phyloP scores from a whole-genome alignment of 30 jellyfish, hydroid and myxozoan species.

The Haliclystus octoradiatus region DNA sequence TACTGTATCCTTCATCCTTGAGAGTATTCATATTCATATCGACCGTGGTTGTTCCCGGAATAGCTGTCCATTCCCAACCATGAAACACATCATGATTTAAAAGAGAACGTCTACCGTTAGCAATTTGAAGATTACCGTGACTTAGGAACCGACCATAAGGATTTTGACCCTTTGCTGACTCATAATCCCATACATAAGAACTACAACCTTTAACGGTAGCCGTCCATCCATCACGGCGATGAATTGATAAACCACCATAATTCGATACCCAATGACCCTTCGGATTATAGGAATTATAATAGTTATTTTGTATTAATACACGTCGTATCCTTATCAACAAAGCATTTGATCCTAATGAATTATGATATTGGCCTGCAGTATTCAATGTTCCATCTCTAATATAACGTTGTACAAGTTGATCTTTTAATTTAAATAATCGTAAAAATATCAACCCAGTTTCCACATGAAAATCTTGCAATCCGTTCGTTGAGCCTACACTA shows the following conservation, averaged over 20 bases:
- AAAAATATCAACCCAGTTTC: slow-evolving; percentile 10
- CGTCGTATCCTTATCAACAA: slow-evolving; percentile 4
- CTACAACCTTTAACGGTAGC: slow-evolving; percentile 29
- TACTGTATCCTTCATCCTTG: slow-evolving; percentile 1
- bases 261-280: slow-evolving; percentile 11
- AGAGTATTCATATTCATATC: slow-evolving; percentile 2
- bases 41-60: slow-evolving; percentile 27
- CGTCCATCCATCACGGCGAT: slow-evolving; percentile 29
- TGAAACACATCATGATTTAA: slow-evolving; percentile 1
- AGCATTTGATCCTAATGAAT: slow-evolving; percentile 1
- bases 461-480: neutral
- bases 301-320: neutral
- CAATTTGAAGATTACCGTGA: slow-evolving; percentile 15
- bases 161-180: slow-evolving; percentile 9
- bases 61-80: slow-evolving; percentile 30
- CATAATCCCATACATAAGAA: slow-evolving; percentile 28
- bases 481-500: neutral
- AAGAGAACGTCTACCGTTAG: slow-evolving; percentile 6
- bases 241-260: slow-evolving; percentile 7
- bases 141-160: slow-evolving; percentile 17
- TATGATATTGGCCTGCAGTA: slow-evolving; percentile 1
- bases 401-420: neutral
- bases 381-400: neutral
- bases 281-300: neutral
- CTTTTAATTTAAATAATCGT: neutral